Percentiles rank a stretch among this genome's conserved stretches.
Conservation (phyloP, 1,140 invertebrate genomes). For the Onthophagus taurus region DNA sequence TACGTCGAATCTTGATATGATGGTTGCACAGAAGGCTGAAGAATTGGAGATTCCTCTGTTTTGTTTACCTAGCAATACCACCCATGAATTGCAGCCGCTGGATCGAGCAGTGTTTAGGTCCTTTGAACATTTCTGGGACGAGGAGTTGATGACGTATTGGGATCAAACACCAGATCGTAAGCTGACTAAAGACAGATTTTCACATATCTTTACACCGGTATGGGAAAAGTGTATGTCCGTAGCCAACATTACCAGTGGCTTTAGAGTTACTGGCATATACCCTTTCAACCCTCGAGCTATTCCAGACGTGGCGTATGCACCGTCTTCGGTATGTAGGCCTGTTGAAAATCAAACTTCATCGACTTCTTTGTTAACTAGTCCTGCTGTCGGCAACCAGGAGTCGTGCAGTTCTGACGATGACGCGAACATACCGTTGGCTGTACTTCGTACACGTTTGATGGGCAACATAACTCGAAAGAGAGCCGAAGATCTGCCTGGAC, state of each 20-base stretch:
- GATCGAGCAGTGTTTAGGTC: conserved; percentile 20
- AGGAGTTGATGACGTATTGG: background rate
- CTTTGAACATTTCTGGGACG: conserved; percentile 1
- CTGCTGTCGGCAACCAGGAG: too few species aligned
- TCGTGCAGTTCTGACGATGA: too few species aligned
- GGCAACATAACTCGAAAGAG: too few species aligned
- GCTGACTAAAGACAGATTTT: background rate
- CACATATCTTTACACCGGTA: background rate
- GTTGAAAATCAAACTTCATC: too few species aligned
- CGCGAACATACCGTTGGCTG: too few species aligned
- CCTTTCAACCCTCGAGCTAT: too few species aligned
- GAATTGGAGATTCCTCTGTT: too few species aligned
- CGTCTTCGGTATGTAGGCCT: too few species aligned
- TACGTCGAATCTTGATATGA: conserved; percentile 4
- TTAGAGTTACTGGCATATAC: conserved; percentile 10
- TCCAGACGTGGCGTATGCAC: too few species aligned
- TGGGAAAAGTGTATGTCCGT: background rate
- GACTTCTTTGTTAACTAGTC: too few species aligned
- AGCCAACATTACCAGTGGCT: background rate
- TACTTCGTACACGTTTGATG: too few species aligned
- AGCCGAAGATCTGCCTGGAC: too few species aligned
- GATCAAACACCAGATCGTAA: background rate
- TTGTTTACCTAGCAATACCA: conserved; percentile 7
- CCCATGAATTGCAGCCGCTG: conserved; percentile 12
- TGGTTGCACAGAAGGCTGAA: conserved; percentile 5